Evolutionary conservation across 2,888 invertebrate genomes (phyloP), one percentile per base, ranked within the genome.

Genomic region (Cosmia pyralina): DNA sequence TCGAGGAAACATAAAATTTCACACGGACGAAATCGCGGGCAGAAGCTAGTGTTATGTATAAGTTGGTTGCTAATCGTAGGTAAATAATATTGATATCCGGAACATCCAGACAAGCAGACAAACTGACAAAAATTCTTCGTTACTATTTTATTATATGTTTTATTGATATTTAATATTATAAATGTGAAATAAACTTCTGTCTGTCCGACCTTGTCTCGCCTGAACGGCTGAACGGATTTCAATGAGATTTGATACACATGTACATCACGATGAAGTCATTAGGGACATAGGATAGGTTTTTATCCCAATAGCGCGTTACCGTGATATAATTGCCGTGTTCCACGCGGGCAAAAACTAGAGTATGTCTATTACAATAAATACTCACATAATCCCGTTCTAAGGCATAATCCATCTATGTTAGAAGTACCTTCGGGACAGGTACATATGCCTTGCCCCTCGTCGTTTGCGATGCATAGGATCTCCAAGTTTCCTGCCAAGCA

Each of bases 401-500:
- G 85, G 46, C 94, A 95, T 0, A 95, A 81, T 0, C 94, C 94
- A 0, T 90, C 91, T 0, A 89, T 72, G 1, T 89, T 90, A 0
- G 64, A 13, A 8, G 88, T 85, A 0, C 88, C 90, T 0, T 88
- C 90, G 0, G 94, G 95, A 65, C 96, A 96, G 0, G 91, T 87
- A 84, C 96, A 95, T 55, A 87, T 72, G 0, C 93, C 91, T 6
- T 88, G 84, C 0, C 93, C 94, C 0, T 79, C 72, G 0, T 82
- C 87, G 4, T 92, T 88, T 0, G 60, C 2, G 0, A 87, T 87
- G 69, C 96, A 96, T 11, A 87, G 85, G 48, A 95, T 93, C 82
- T 93, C 92, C 79, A 93, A 28, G 2, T 90, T 92, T 0, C 95
- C 96, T 0, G 95, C 95, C 50, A 94, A 63, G 59, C 96, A 96